phyloP scores from a whole-genome alignment of 2,888 invertebrate species.

The Oscheius onirici region DNA sequence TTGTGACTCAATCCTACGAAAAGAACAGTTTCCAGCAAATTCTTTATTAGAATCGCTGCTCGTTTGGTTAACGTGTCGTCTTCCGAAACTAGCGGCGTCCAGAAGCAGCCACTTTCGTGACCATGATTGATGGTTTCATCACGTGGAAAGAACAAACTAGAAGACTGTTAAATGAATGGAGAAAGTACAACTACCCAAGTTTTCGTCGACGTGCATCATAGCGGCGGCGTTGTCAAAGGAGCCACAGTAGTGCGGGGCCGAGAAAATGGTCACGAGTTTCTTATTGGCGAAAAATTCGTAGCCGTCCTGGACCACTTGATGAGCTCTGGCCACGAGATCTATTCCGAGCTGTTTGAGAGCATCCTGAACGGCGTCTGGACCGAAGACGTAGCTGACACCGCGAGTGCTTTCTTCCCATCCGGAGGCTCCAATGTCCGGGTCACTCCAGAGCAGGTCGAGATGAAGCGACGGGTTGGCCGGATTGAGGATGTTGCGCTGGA shows the following conservation, averaged over 20 bases:
- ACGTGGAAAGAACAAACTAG: constrained; percentile 63
- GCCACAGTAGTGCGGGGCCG: constrained; percentile 60
- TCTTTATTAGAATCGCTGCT: neutral
- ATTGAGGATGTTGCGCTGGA: constrained; percentile 35
- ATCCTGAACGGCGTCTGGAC: constrained; percentile 75
- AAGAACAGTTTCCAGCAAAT: neutral
- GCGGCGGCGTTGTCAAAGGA: constrained; percentile 66
- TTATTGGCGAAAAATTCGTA: constrained; percentile 75
- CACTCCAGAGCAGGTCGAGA: constrained; percentile 73
- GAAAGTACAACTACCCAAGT: too few relatives aligned
- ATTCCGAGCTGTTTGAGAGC: constrained; percentile 50
- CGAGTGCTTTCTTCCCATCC: constrained; percentile 60
- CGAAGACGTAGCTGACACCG: constrained; percentile 77
- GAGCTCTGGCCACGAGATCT: constrained; percentile 62
- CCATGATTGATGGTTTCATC: neutral
- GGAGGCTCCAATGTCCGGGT: constrained; percentile 39
- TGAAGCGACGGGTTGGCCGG: constrained; percentile 71
- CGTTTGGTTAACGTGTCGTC: neutral
- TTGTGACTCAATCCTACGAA: too few relatives aligned
- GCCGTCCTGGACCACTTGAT: constrained; percentile 75
- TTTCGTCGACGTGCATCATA: constrained; percentile 65
- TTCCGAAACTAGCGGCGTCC: neutral
- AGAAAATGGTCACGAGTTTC: constrained; percentile 60
- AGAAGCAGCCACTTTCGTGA: constrained; percentile 9
- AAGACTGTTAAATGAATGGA: too few relatives aligned